phyloP scores from a whole-genome alignment of 2,113 vertebrate species.

The Vimba vimba region DNA sequence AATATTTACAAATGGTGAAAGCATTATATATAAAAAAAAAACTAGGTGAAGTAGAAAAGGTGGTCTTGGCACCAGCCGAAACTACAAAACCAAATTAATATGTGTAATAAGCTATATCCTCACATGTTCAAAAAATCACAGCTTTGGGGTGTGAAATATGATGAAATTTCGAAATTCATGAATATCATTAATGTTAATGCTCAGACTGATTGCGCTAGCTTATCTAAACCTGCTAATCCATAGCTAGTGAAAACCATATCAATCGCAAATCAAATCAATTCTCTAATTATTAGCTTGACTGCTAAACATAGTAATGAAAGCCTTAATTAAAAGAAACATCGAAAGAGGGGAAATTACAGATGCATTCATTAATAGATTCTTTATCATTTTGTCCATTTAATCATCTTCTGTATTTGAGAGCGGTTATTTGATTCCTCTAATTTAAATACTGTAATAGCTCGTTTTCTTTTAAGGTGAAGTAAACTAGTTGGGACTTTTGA shows the following conservation, averaged over 20 bases:
- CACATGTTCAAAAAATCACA: slow-evolving; percentile 31
- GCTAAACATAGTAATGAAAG: slow-evolving; percentile 51
- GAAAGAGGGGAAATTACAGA: slow-evolving; percentile 26
- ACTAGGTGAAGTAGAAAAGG: neutral
- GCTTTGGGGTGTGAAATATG: slow-evolving; percentile 48
- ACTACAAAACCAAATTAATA: slow-evolving; percentile 31
- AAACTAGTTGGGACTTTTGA: neutral
- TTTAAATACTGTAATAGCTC: neutral
- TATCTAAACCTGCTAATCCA: slow-evolving; percentile 45
- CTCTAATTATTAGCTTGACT: slow-evolving; percentile 50
- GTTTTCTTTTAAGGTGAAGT: neutral
- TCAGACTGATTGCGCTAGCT: slow-evolving; percentile 48
- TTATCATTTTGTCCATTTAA: slow-evolving; percentile 11
- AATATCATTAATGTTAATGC: slow-evolving; percentile 54
- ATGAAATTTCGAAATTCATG: slow-evolving; percentile 42
- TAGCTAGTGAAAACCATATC: slow-evolving; percentile 51
- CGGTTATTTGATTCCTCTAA: neutral
- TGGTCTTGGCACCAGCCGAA: neutral
- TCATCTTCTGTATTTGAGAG: neutral
- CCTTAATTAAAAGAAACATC: slow-evolving; percentile 51
- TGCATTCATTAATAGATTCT: slow-evolving; percentile 27
- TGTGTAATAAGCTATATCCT: slow-evolving; percentile 40
- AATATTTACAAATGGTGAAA: neutral
- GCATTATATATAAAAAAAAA: neutral
- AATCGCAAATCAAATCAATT: slow-evolving; percentile 50